phyloP scores from a whole-genome alignment of 2,797 vertebrate species.

The Acrossocheilus fasciatus region DNA sequence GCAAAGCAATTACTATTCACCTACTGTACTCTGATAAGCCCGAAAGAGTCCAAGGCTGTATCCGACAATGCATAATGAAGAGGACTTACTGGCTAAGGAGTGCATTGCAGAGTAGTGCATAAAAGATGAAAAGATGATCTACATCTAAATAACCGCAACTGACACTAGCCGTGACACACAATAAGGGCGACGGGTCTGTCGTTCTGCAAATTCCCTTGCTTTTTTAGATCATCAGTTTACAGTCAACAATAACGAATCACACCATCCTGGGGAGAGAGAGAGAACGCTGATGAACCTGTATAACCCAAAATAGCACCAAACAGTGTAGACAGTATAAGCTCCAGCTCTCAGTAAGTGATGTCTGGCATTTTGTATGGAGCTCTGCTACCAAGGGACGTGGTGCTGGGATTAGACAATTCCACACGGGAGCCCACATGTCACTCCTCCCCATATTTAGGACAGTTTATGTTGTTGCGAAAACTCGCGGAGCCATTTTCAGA shows the following conservation, averaged over 20 bases:
- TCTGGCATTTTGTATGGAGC: conserved; percentile 63
- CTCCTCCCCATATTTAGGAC: conserved; percentile 55
- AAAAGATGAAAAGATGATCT: conserved; percentile 78
- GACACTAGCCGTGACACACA: conserved; percentile 7
- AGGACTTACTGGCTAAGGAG: conserved; percentile 76
- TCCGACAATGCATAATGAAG: conserved; percentile 74
- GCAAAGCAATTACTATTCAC: conserved; percentile 68
- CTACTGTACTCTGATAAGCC: conserved; percentile 68
- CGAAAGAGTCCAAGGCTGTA: conserved; percentile 68
- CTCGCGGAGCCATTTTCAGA: conserved; percentile 50
- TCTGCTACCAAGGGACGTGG: conserved; percentile 59
- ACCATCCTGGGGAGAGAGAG: conserved; percentile 33
- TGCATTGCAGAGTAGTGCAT: conserved; percentile 68
- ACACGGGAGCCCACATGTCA: conserved; percentile 47
- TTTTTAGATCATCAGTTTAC: neutral
- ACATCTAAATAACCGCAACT: conserved; percentile 59
- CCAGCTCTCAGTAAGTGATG: conserved; percentile 58
- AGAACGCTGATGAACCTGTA: conserved; percentile 44
- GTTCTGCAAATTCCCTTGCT: conserved; percentile 24
- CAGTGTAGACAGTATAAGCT: conserved; percentile 48
- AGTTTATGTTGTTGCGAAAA: conserved; percentile 64
- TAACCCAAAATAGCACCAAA: conserved; percentile 59
- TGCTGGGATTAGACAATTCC: conserved; percentile 57
- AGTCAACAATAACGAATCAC: conserved; percentile 39
- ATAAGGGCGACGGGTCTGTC: conserved; percentile 4